Conservation (phyloP, 92 coral and sea anemone species). For the Muricea muricata region DNA sequence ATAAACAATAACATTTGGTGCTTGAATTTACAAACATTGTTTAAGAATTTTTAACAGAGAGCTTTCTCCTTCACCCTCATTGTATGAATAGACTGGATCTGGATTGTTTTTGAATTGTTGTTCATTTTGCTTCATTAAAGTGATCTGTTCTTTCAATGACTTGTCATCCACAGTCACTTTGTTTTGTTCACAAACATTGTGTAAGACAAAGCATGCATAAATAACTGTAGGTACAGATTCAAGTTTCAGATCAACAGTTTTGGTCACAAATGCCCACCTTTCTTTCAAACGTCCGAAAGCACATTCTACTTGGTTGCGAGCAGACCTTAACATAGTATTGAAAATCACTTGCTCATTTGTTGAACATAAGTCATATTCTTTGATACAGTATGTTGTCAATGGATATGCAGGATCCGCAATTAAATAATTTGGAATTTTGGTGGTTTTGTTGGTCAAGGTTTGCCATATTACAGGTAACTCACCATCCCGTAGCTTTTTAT, state of each 20-base stretch:
- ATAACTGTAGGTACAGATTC: slow-evolving; percentile 11
- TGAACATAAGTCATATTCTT: slow-evolving; percentile 9
- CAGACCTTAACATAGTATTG: slow-evolving; percentile 15
- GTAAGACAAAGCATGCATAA: slow-evolving; percentile 16
- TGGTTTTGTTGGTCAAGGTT: neutral
- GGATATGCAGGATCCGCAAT: slow-evolving; percentile 17
- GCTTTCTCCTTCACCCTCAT: slow-evolving; percentile 42
- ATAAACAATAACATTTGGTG: neutral
- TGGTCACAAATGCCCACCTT: slow-evolving; percentile 11
- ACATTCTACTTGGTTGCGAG: slow-evolving; percentile 15
- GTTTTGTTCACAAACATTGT: slow-evolving; percentile 28
- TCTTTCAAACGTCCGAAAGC: slow-evolving; percentile 4
- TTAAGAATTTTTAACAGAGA: slow-evolving; percentile 47
- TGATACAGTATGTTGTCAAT: slow-evolving; percentile 7
- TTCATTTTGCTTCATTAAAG: slow-evolving; percentile 51
- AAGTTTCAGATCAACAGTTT: neutral
- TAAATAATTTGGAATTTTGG: slow-evolving; percentile 6
- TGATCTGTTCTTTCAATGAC: slow-evolving; percentile 10
- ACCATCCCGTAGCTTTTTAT: slow-evolving; percentile 21
- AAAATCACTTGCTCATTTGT: slow-evolving; percentile 20
- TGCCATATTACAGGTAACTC: slow-evolving; percentile 39
- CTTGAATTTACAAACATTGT: slow-evolving; percentile 1
- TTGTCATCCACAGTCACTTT: neutral
- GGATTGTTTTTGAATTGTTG: slow-evolving; percentile 51
- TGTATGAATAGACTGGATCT: slow-evolving; percentile 59